Conservation (phyloP, 2,888 invertebrate genomes). For the Chrysotoxum bicinctum region DNA sequence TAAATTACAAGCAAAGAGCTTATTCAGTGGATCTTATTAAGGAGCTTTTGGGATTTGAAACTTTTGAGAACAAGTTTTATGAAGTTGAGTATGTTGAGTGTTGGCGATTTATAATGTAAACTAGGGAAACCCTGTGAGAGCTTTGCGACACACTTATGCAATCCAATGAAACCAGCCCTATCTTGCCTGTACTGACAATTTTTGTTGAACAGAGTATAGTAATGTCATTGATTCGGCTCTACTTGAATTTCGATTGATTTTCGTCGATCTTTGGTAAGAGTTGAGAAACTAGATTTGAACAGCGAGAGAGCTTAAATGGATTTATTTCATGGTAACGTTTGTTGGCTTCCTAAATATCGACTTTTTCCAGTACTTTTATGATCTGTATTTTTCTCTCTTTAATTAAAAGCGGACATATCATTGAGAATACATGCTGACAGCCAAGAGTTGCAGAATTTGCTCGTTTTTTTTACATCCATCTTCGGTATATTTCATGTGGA, state of each 20-base stretch:
- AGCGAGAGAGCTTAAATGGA: neutral
- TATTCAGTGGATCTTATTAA: too few species aligned
- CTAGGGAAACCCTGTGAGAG: too few species aligned
- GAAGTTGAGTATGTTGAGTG: too few species aligned
- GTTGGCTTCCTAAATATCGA: constrained; percentile 16
- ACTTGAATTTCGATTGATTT: neutral
- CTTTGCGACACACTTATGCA: too few species aligned
- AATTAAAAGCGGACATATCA: too few species aligned
- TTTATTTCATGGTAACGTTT: constrained; percentile 7
- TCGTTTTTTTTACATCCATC: neutral
- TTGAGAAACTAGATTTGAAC: neutral
- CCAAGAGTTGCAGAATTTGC: constrained; percentile 9
- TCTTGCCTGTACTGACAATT: too few species aligned
- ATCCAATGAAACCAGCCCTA: too few species aligned
- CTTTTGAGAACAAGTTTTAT: too few species aligned
- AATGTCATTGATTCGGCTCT: neutral
- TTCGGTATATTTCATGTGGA: neutral
- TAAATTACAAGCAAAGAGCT: too few species aligned
- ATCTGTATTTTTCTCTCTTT: constrained; percentile 12
- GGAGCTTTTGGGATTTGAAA: too few species aligned
- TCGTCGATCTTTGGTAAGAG: neutral
- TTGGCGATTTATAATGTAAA: too few species aligned
- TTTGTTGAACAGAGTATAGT: too few species aligned
- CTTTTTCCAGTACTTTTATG: constrained; percentile 7
- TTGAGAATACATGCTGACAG: constrained; percentile 1